A percentile compares a stretch with the other conserved stretches of the same genome.
These are phyloP conservation scores for Acanthosepion lycidas DNA, from an alignment of 2,888 invertebrate genomes.

Conservation along the genomic window DNA sequence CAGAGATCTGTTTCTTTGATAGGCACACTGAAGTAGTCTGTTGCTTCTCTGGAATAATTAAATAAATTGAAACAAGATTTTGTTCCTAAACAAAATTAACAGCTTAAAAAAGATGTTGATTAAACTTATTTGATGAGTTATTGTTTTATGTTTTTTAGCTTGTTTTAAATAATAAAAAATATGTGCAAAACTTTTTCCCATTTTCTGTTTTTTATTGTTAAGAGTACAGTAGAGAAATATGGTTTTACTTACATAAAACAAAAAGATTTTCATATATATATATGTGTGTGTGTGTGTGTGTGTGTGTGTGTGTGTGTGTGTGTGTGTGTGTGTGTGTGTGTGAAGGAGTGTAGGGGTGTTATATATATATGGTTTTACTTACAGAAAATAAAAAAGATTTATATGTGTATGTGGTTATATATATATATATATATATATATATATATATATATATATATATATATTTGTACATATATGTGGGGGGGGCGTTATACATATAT, in stretches of 20 bases:
- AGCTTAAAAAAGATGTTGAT: not conserved
- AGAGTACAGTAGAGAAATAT: not conserved
- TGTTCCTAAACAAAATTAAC: not conserved
- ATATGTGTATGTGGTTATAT: not conserved
- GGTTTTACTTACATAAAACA: too few relatives aligned
- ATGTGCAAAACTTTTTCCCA: too few relatives aligned
- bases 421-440: not conserved
- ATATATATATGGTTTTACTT: not conserved
- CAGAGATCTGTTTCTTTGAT: not conserved
- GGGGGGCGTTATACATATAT: too few relatives aligned
- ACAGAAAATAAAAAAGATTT: not conserved
- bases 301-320: too few relatives aligned
- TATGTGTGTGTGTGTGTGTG: too few relatives aligned
- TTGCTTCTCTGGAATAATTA: not conserved
- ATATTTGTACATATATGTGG: too few relatives aligned
- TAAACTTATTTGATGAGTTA: not conserved
- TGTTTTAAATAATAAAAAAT: not conserved
- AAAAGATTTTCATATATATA: too few relatives aligned
- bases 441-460: not conserved
- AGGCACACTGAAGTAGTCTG: not conserved
- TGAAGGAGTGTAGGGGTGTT: too few relatives aligned
- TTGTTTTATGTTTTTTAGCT: not conserved
- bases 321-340: too few relatives aligned
- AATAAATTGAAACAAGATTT: not conserved
- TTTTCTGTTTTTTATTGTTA: too few relatives aligned